Evolutionary conservation across 1,140 invertebrate genomes (phyloP).

Genomic region (Apis dorsata): DNA sequence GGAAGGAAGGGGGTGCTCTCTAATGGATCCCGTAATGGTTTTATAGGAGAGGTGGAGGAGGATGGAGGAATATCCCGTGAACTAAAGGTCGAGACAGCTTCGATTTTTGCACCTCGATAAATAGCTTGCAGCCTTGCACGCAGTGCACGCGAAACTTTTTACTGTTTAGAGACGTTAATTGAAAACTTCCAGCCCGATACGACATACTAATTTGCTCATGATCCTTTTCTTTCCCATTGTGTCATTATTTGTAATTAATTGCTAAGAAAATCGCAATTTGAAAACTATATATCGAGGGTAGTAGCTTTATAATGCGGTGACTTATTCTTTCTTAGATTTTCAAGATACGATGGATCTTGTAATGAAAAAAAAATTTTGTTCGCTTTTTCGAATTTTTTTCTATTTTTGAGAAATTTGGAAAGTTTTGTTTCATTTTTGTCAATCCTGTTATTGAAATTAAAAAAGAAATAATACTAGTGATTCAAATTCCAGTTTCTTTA

Average conservation of each 20-base stretch:
- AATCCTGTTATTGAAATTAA: no score
- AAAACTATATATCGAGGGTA: background rate
- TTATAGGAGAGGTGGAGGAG: conserved; percentile 28
- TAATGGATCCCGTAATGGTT: conserved; percentile 67
- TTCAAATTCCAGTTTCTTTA: no score
- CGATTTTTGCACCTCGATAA: conserved; percentile 60
- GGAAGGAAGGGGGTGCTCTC: conserved; percentile 18
- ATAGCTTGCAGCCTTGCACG: conserved; percentile 10
- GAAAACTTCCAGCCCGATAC: conserved; percentile 9
- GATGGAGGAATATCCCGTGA: conserved; percentile 15
- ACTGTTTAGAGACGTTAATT: conserved; percentile 15
- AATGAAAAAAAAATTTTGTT: no score
- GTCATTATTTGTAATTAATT: background rate
- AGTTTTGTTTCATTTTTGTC: no score
- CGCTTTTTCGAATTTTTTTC: no score
- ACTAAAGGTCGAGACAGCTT: conserved; percentile 14
- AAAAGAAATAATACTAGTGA: no score
- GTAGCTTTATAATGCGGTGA: background rate
- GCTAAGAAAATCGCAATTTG: background rate
- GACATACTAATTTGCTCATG: background rate
- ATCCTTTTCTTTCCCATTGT: background rate
- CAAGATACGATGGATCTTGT: no score
- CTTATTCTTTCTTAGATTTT: no score
- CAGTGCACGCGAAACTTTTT: background rate
- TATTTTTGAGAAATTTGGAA: no score